A percentile compares a stretch with the other conserved stretches of the same genome.
phyloP scores from a whole-genome alignment of 2,797 vertebrate species.

The Epinephelus awoara region DNA sequence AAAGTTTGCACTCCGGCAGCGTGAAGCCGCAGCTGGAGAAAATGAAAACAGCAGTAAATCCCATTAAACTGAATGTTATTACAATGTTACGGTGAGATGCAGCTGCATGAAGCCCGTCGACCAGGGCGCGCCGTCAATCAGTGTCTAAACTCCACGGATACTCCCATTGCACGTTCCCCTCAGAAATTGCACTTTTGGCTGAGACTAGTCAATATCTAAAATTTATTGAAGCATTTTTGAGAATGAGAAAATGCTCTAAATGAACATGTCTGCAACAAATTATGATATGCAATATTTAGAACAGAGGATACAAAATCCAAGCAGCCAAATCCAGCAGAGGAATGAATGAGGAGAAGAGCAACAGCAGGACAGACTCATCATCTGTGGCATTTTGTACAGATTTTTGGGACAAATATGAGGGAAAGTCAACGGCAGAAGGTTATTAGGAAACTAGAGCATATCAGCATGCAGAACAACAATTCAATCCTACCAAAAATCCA shows the following conservation, averaged over 20 bases:
- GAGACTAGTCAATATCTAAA: neutral
- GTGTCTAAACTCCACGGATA: slow-evolving; percentile 53
- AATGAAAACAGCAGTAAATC: slow-evolving; percentile 50
- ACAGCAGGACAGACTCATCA: neutral
- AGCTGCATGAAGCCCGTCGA: slow-evolving; percentile 51
- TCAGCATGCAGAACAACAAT: slow-evolving; percentile 34
- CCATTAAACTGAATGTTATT: slow-evolving; percentile 44
- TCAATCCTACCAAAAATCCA: slow-evolving; percentile 75
- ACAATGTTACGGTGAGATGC: slow-evolving; percentile 33
- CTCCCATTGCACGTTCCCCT: slow-evolving; percentile 20
- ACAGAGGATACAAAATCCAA: slow-evolving; percentile 1
- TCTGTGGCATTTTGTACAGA: neutral
- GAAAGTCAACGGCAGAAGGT: neutral
- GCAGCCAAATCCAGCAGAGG: neutral
- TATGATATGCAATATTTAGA: neutral
- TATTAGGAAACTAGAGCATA: neutral
- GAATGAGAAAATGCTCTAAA: neutral
- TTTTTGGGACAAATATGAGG: neutral
- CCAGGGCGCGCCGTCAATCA: slow-evolving; percentile 61
- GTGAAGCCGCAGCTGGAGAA: slow-evolving; percentile 18
- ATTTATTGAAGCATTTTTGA: no score
- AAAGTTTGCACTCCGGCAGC: slow-evolving; percentile 25
- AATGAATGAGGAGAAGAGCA: slow-evolving; percentile 13
- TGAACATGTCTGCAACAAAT: neutral
- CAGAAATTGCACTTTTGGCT: neutral